Base-by-base conservation (phyloP, 2,888 invertebrate species). In the Nymphalis c-album region DNA sequence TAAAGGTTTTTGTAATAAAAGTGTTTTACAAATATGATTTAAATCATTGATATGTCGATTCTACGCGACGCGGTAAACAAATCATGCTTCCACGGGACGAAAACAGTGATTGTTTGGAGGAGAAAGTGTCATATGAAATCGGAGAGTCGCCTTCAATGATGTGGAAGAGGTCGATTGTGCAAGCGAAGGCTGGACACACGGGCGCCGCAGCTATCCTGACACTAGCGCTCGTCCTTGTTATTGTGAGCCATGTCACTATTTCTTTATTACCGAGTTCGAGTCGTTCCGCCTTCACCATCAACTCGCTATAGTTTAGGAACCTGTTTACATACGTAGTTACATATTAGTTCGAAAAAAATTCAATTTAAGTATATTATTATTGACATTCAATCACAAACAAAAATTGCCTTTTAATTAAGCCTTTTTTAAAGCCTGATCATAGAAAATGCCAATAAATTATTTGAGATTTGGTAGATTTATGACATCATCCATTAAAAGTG, bases 151-250 rank as follows among this genome's bases (percentile, higher is more conserved):
- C 90, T 90, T 88, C 90, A 88, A 86, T 91, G 90, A 91, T 90
- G 91, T 91, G 91, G 91, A 91, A 88, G 90, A 90, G 88, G 90
- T 86, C 88, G 88, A 88, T 91, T 91, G 91, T 89, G 91, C 91
- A 91, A 91, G 88, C 82, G 80, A 78, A 75, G 77, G 78, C 80
- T 77, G 79, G 76, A 71, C 73, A 79, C 76, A 78, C 78, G 75
- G 80, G 81, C 77, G 77, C 79, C 69, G 69, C 78, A 66, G 75
- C 68, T 61, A 78, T 82, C 78, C 80, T 83, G 79, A 79, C 80
- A 69, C 79, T 87, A 75, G 80, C 79, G 71, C 77, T 88, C 61
- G 76, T 76, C 67, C 71, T 84, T 64, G 76, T 85, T 69, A 75
- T 81, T 76, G 90, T 90, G 74, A 88, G 90, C 31, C 53, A 22